Evolutionary conservation across 2,113 vertebrate genomes (phyloP), one percentile per base, ranked within the genome.

Genomic region (Microtus oregoni): DNA sequence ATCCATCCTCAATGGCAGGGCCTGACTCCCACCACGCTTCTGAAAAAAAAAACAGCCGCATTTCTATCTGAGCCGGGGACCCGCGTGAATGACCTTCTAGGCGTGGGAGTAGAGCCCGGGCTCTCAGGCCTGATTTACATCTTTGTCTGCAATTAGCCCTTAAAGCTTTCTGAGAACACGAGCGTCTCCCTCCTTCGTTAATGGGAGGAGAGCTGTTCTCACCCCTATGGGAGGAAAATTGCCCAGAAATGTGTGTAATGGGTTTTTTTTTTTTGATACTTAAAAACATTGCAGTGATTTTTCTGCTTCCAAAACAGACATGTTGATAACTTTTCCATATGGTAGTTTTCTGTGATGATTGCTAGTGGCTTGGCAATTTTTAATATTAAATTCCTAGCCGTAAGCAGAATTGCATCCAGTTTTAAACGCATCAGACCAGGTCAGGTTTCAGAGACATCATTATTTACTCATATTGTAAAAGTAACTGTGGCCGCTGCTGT

Each of bases 321-420:
- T 70, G 93, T 86, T 76, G 96, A 95, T 94, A 97, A 97, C 93
- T 98, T 98, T 98, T 98, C 97, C 98, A 96, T 97, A 98, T 98
- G 97, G 95, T 92, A 83, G 61, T 91, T 98, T 96, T 98, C 97
- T 96, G 77, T 90, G 94, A 50, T 86, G 97, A 96, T 79, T 95
- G 38, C 92, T 97, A 98, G 97, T 96, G 97, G 95, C 96, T 97
- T 98, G 97, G 94, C 96, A 98, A 98, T 98, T 97, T 97, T 96
- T 95, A 97, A 97, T 63, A 79, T 92, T 96, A 94, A 98, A 98
- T 98, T 98, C 95, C 94, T 92, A 98, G 96, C 22, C 22, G 91
- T 97, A 95, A 98, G 97, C 92, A 97, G 98, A 98, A 98, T 98
- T 96, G 95, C 68, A 86, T 97, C 97, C 96, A 89, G 91, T 96